A percentile compares a stretch with the other conserved stretches of the same genome.
These are phyloP conservation scores for Temnothorax ravouxi DNA, from an alignment of 2,888 invertebrate species.

Conservation along the genomic window DNA sequence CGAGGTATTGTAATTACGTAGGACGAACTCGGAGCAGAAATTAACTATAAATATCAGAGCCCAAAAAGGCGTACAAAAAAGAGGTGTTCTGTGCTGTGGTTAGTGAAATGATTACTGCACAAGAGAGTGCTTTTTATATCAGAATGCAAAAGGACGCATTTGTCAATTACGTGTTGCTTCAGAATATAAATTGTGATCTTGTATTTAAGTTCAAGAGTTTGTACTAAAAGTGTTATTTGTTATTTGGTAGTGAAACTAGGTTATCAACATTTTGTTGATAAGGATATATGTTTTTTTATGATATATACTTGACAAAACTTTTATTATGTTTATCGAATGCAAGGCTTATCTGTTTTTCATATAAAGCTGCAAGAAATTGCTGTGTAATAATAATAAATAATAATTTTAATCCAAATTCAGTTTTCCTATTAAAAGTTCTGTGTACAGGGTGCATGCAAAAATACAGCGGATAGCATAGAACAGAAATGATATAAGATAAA, in stretches of 20 bases:
- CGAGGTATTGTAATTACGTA: slow-evolving; percentile 51
- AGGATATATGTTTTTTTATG: slow-evolving; percentile 19
- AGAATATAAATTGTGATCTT: slow-evolving; percentile 48
- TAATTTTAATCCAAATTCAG: slow-evolving; percentile 37
- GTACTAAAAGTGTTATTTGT: slow-evolving; percentile 32
- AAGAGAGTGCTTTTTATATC: slow-evolving; percentile 56
- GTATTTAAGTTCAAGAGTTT: slow-evolving; percentile 10
- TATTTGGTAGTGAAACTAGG: slow-evolving; percentile 23
- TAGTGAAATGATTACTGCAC: slow-evolving; percentile 66
- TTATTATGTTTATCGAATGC: slow-evolving; percentile 8
- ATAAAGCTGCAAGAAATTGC: slow-evolving; percentile 61
- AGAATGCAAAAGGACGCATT: slow-evolving; percentile 47
- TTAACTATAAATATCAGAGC: slow-evolving; percentile 75
- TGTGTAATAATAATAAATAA: too few species aligned
- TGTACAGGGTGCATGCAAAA: slow-evolving; percentile 50
- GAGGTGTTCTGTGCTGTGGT: slow-evolving; percentile 78
- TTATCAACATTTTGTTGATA: slow-evolving; percentile 20
- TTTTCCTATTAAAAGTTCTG: slow-evolving; percentile 15
- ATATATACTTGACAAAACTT: slow-evolving; percentile 22
- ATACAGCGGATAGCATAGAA: slow-evolving; percentile 5
- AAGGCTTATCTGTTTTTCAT: slow-evolving; percentile 15
- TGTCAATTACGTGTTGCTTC: slow-evolving; percentile 58
- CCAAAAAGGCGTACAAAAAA: slow-evolving; percentile 79
- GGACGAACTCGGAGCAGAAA: slow-evolving; percentile 43
- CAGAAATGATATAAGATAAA: neutral